Base-by-base conservation (phyloP, 2,113 vertebrate genomes). In the Mesitornis unicolor region DNA sequence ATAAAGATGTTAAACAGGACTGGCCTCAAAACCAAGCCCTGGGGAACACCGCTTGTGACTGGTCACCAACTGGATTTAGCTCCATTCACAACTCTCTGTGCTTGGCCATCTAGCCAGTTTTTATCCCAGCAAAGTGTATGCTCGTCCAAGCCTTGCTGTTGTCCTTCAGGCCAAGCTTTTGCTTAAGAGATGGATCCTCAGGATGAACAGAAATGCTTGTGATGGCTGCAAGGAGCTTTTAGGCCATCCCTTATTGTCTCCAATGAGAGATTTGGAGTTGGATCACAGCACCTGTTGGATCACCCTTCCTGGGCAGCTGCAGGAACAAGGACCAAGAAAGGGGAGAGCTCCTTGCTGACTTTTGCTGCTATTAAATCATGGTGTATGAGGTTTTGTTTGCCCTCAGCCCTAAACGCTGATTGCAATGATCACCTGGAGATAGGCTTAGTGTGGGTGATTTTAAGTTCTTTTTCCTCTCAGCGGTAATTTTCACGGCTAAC, bases 181-280 rank as follows among this genome's bases (percentile, higher is more conserved):
- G n/a, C n/a, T n/a, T n/a, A n/a, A n/a, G n/a, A n/a, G n/a, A n/a
- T n/a, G n/a, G n/a, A n/a, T 45, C 29, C 78, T 75, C 6, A 0
- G 24, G 9, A 19, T 0, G 24, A 14, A 7, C 33, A 50, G 57
- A 16, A 89, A 29, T 5, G 1, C 21, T 51, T 4, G 0, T 14
- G 35, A 15, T 11, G 42, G 29, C 56, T 28, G 1, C 40, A 17
- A 7, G 65, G 38, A 56, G 60, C 2, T 43, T 13, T 16, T 4
- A 79, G 54, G 63, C 56, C 50, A 60, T 10, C 5, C 13, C 7
- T 9, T 9, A 0, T 24, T 61, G 45, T 13, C 18, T 38, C n/a
- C 26, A 50, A n/a, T 4, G 28, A 64, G 61, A 38, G 60, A 18
- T 54, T 19, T 59, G 59, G 64, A 53, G 24, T 43, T 70, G 21